A percentile compares a stretch with the other conserved stretches of the same genome.
Evolutionary conservation across 1,140 invertebrate species (phyloP).

Genomic region (Lamellibrachia luymesi): DNA sequence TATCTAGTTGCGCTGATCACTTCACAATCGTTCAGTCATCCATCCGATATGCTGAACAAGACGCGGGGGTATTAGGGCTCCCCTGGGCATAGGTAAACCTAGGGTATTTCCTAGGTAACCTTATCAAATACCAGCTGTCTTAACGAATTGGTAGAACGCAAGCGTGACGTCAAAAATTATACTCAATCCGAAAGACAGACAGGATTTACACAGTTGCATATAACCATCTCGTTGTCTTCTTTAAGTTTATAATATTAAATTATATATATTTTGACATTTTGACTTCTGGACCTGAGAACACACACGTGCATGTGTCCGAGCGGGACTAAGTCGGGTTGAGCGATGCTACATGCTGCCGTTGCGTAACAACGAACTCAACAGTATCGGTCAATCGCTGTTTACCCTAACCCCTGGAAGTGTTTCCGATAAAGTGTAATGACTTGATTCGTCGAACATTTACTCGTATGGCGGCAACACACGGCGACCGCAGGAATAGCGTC

Average conservation of each 20-base stretch:
- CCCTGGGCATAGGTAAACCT: background rate
- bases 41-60: background rate
- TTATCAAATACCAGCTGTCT: slow-evolving; percentile 1
- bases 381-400: background rate
- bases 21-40: background rate
- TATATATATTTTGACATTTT: too few relatives aligned
- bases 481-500: background rate
- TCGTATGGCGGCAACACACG: background rate
- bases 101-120: background rate
- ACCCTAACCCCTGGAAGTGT: background rate
- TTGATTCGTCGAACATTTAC: background rate
- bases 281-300: too few relatives aligned
- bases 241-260: too few relatives aligned
- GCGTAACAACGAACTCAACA: background rate
- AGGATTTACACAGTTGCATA: too few relatives aligned
- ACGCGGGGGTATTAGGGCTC: background rate
- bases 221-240: too few relatives aligned
- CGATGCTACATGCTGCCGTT: background rate
- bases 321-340: too few relatives aligned
- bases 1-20: background rate
- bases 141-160: background rate
- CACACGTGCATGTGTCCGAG: too few relatives aligned
- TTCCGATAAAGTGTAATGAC: background rate
- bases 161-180: background rate
- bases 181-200: background rate